These are phyloP conservation scores for Eubucco bourcierii DNA, from an alignment of 2,113 vertebrate species.

Conservation along the genomic window DNA sequence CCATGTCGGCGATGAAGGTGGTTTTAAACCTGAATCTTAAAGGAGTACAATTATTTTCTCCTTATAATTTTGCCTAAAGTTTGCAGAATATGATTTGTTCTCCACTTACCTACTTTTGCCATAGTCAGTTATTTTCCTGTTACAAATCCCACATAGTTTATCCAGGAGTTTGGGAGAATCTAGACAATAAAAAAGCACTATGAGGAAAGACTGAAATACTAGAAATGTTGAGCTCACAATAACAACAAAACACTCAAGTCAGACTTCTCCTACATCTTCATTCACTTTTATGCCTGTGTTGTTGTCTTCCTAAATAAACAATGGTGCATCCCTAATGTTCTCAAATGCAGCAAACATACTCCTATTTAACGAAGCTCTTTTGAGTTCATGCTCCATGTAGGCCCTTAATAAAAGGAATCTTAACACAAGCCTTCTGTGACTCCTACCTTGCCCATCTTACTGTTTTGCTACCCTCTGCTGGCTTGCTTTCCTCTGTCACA, in stretches of 20 bases:
- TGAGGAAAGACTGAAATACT: not conserved
- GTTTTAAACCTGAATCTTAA: not conserved
- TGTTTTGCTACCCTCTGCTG: constrained; percentile 58
- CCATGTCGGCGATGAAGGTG: not conserved
- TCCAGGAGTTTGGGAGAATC: not conserved
- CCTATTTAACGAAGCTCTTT: not conserved
- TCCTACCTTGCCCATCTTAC: not conserved
- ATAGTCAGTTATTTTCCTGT: not conserved
- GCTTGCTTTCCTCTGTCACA: not conserved
- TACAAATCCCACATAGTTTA: not conserved
- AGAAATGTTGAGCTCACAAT: not conserved
- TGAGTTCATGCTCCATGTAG: not conserved
- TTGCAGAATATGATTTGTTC: constrained; percentile 3
- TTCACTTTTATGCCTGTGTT: not conserved
- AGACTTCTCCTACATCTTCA: not conserved
- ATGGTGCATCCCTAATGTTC: not conserved
- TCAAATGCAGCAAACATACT: not conserved
- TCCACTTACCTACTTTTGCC: not conserved
- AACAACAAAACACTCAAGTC: not conserved
- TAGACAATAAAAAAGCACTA: not conserved
- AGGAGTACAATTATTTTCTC: not conserved
- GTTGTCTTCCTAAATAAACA: not conserved
- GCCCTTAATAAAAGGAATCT: not conserved
- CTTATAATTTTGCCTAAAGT: not conserved
- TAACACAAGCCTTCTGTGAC: not conserved